Evolutionary conservation across 2,797 vertebrate species (phyloP), one percentile per base, ranked within the genome.

Genomic region (Psittacula echo): DNA sequence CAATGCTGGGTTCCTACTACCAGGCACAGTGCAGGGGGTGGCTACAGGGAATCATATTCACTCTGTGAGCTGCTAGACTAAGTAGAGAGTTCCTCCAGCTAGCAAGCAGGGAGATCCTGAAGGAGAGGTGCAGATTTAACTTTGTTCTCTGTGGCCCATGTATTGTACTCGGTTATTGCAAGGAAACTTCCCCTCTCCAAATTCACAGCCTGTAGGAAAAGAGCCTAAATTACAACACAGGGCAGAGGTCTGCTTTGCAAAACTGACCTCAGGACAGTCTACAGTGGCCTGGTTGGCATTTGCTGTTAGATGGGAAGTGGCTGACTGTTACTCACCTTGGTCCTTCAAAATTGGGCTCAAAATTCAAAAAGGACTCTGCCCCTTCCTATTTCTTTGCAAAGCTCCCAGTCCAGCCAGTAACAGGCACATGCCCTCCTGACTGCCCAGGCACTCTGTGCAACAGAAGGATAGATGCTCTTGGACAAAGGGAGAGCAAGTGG

Each of bases 51-150:
- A 51, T 44, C 2, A 1, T 42, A 76, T 23, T 32, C 41, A 34
- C 19, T 20, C 26, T 5, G 5, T 10, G 13, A 2, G 1, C 37
- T 56, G 70, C 27, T 56, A 47, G 47, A 50, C n/a, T 0, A 1
- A 54, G 10, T 22, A 72, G 45, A 56, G 30, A 67, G 9, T 8
- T 17, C 32, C 76, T 62, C 21, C 3, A 3, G 48, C 15, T 48
- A 76, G 51, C 34, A 76, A 75, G 65, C 11, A 39, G 11, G 39
- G 45, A 85, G 89, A 71, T 5, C 15, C 22, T 41, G 30, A 77
- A 74, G 65, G 34, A n/a, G 19, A n/a, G 61, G 27, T 32, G 53
- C 5, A 23, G 30, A 15, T 87, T 71, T n/a, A 70, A 26, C 15
- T 70, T 45, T 16, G 5, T 50, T 32, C 44, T 83, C 72, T n/a